Percentiles rank a stretch among this genome's conserved stretches.
These are phyloP conservation scores for Brachylomia viminalis DNA, from an alignment of 2,888 invertebrate genomes.

Conservation along the genomic window DNA sequence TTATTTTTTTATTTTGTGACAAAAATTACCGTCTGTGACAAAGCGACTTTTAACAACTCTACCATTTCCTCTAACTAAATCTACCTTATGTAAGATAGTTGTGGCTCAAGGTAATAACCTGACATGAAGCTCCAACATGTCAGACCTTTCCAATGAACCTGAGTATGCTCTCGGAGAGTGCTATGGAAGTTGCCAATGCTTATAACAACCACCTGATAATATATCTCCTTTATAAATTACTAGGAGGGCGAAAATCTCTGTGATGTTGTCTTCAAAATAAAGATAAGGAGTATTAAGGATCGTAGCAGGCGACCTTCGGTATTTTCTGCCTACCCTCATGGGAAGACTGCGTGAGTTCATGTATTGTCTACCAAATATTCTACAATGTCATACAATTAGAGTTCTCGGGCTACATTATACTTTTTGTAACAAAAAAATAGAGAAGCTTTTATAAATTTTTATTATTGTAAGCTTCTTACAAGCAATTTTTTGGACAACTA, in stretches of 20 bases:
- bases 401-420: not conserved
- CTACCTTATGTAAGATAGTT: slow-evolving; percentile 38
- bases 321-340: not conserved
- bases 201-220: slow-evolving; percentile 60
- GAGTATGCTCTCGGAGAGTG: slow-evolving; percentile 73
- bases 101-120: slow-evolving; percentile 77
- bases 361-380: not conserved
- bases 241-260: slow-evolving; percentile 20
- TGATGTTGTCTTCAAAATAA: not conserved
- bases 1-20: not conserved
- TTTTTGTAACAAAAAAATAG: no score
- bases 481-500: not conserved
- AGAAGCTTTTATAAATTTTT: no score
- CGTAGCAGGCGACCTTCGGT: not conserved
- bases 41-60: not conserved
- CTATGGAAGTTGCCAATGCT: slow-evolving; percentile 65
- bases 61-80: slow-evolving; percentile 4
- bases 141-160: slow-evolving; percentile 66
- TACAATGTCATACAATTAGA: not conserved
- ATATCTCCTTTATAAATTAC: slow-evolving; percentile 55
- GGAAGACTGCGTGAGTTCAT: not conserved
- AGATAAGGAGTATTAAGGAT: not conserved
- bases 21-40: not conserved
- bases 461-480: not conserved
- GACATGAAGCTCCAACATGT: slow-evolving; percentile 56